These are phyloP conservation scores for Cyphomyrus plagiostoma DNA, from an alignment of 2,113 vertebrate genomes.

Conservation along the genomic window DNA sequence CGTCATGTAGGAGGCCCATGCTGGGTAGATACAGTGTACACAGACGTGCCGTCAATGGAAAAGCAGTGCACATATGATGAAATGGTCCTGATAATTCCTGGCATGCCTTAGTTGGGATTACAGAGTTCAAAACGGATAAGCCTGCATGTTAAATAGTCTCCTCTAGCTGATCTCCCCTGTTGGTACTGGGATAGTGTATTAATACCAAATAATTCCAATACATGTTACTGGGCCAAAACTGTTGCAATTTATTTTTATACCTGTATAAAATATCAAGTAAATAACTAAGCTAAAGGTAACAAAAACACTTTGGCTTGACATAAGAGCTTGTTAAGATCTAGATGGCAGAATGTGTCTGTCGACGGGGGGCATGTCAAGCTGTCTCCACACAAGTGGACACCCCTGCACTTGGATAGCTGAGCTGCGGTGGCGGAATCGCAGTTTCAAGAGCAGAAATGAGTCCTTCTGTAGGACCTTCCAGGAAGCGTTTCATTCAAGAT, in stretches of 20 bases:
- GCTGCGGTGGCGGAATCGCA: background rate
- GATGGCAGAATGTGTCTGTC: background rate
- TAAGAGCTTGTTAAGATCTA: background rate
- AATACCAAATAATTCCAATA: background rate
- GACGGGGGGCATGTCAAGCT: background rate
- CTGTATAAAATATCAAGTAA: background rate
- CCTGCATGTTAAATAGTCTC: background rate
- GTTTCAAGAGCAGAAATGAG: background rate
- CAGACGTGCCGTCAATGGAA: background rate
- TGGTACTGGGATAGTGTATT: background rate
- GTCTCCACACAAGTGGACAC: background rate
- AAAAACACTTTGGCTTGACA: background rate
- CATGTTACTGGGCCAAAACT: background rate
- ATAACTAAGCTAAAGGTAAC: background rate
- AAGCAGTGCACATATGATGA: background rate
- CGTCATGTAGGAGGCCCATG: conserved; percentile 97
- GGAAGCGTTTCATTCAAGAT: background rate
- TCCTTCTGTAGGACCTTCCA: background rate
- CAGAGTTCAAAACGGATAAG: background rate
- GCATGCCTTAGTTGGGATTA: background rate
- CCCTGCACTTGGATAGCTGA: background rate
- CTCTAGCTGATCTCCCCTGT: background rate
- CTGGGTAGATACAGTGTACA: conserved; percentile 48
- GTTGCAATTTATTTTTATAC: background rate
- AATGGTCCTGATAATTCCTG: background rate